Conservation (phyloP, 2,113 vertebrate genomes). For the Nymphicus hollandicus region DNA sequence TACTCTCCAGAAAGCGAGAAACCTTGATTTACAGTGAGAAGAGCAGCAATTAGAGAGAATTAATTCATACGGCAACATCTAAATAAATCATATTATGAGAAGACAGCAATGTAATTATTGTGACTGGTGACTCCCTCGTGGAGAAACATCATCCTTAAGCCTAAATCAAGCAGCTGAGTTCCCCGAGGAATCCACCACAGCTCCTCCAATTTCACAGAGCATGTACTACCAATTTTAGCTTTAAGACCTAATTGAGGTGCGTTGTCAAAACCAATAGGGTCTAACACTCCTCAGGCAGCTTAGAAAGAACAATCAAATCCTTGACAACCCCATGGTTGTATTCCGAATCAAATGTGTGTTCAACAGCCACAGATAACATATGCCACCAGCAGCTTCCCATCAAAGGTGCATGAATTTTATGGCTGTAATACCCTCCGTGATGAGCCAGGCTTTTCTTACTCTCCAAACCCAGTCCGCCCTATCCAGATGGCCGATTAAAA, state of each 20-base stretch:
- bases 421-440: neutral
- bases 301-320: neutral
- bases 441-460: neutral
- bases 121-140: conserved; percentile 77
- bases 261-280: conserved; percentile 49
- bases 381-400: neutral
- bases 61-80: conserved; percentile 82
- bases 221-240: conserved; percentile 19
- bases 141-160: conserved; percentile 67
- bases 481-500: neutral
- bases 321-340: neutral
- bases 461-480: neutral
- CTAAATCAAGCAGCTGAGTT: conserved; percentile 44
- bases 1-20: conserved; percentile 76
- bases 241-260: conserved; percentile 61
- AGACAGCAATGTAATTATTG: conserved; percentile 81
- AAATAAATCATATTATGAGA: conserved; percentile 82
- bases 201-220: conserved; percentile 13
- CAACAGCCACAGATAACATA: neutral
- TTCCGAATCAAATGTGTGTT: neutral
- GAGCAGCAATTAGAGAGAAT: conserved; percentile 81
- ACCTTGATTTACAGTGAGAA: conserved; percentile 79
- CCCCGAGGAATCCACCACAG: conserved; percentile 1
- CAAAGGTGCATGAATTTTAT: neutral
- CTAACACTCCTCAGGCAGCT: conserved; percentile 20